Evolutionary conservation across 2,888 invertebrate genomes (phyloP).

Genomic region (Aspidapion aeneum): DNA sequence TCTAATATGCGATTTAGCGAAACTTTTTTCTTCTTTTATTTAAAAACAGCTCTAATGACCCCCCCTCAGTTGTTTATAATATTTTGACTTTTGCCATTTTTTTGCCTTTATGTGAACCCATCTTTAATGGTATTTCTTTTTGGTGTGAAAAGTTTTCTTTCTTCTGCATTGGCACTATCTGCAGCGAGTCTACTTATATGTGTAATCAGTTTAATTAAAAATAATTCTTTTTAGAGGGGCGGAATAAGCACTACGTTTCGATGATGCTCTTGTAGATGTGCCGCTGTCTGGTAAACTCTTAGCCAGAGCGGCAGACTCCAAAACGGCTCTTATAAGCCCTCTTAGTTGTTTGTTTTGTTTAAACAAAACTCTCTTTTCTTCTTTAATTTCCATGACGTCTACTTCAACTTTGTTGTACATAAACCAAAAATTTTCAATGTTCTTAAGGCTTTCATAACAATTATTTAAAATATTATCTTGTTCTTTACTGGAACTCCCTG

Average conservation of each 20-base stretch:
- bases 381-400: constrained; percentile 44
- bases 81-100: too few species aligned
- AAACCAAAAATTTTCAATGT: constrained; percentile 54
- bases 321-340: constrained; percentile 41
- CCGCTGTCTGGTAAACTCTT: constrained; percentile 29
- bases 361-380: constrained; percentile 46
- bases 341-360: constrained; percentile 50
- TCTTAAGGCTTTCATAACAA: constrained; percentile 33
- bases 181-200: too few species aligned
- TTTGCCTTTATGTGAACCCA: too few species aligned
- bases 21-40: too few species aligned
- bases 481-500: not conserved
- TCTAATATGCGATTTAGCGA: too few species aligned
- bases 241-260: constrained; percentile 30
- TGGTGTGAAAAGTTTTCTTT: too few species aligned
- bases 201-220: constrained; percentile 12
- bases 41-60: too few species aligned
- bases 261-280: constrained; percentile 31
- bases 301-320: constrained; percentile 41
- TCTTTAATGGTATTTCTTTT: too few species aligned
- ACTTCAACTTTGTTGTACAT: constrained; percentile 50
- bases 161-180: too few species aligned
- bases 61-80: too few species aligned
- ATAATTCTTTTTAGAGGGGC: constrained; percentile 29
- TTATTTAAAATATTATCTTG: constrained; percentile 20